A percentile compares a stretch with the other conserved stretches of the same genome.
These are phyloP conservation scores for Coronaproctus castanopsis DNA, from an alignment of 2,888 invertebrate species.

Conservation along the genomic window DNA sequence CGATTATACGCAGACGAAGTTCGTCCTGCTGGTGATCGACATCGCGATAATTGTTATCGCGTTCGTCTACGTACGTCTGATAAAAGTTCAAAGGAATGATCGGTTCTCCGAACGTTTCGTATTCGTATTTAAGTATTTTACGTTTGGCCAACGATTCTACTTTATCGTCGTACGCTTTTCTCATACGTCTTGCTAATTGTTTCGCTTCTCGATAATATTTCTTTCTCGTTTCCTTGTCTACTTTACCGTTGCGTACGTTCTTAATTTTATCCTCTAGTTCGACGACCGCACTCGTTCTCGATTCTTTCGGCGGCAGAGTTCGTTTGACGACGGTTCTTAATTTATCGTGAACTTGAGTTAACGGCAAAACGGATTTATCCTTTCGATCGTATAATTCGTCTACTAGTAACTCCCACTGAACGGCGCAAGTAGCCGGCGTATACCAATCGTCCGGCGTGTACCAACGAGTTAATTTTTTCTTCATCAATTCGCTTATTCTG, in stretches of 20 bases:
- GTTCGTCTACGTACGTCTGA: too few species aligned
- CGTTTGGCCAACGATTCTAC: too few species aligned
- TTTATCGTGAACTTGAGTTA: background rate
- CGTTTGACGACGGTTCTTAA: background rate
- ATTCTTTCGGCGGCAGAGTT: background rate
- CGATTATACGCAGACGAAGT: too few species aligned
- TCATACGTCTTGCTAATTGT: too few species aligned
- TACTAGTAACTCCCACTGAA: background rate
- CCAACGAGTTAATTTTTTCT: background rate
- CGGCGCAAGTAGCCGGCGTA: background rate
- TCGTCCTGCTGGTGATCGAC: too few species aligned
- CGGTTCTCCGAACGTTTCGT: background rate
- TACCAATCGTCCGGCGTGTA: background rate
- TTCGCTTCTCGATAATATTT: background rate
- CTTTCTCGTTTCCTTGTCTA: background rate
- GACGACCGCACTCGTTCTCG: background rate
- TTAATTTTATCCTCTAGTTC: background rate
- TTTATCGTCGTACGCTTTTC: too few species aligned
- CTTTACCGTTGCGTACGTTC: background rate
- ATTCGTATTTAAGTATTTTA: background rate
- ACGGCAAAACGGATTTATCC: background rate
- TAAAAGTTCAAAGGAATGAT: too few species aligned
- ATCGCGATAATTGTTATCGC: too few species aligned
- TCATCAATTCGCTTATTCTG: background rate
- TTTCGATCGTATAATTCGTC: background rate